Base-by-base conservation (phyloP, 2,113 vertebrate genomes). In the Brevimyrus niger region DNA sequence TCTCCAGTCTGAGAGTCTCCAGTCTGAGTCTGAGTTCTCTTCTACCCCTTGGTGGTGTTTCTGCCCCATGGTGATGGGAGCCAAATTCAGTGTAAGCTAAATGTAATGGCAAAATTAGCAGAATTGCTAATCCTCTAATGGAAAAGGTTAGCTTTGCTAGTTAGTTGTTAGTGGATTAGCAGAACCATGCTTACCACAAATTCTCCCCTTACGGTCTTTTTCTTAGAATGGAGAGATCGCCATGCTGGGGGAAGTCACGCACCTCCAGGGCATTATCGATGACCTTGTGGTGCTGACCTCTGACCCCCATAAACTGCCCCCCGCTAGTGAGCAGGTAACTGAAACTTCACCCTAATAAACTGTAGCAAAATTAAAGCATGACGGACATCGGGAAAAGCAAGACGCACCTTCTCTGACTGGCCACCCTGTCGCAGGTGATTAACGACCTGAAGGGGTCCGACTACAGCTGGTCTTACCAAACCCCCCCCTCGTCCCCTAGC, bases 401-500 rank as follows among this genome's bases (percentile, higher is more conserved):
- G 5, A 76, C 4, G 3, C 31, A 4, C 31, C 31, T 10, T 76
- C 35, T 76, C 73, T 80, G 35, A 42, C 17, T 42, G 35, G 15
- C 15, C 69, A 4, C 69, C 21, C 73, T 46, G 85, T 84, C 15
- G 5, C 94, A 99, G 98, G 98, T 99, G 90, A 99, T 99, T 93
- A 96, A 97, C 91, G 98, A 99, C 93, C 94, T 99, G 92, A 99
- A 99, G 93, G 98, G 98, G 86, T 99, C 98, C 0, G 98, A 99
- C 92, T 99, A 97, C 90, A 98, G 96, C 93, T 99, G 98, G 98
- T 98, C 98, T 38, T 99, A 99, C 94, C 98, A 99, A 95, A 99
- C 98, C 0, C 98, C 98, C 0, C 98, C 98, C 0, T 99, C 98
- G 0, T 99, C 98, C 0, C 98, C 98, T 82, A 97, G 97, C 94